Evolutionary conservation across 2,113 vertebrate genomes (phyloP).

Genomic region (Alaudala cheleensis): DNA sequence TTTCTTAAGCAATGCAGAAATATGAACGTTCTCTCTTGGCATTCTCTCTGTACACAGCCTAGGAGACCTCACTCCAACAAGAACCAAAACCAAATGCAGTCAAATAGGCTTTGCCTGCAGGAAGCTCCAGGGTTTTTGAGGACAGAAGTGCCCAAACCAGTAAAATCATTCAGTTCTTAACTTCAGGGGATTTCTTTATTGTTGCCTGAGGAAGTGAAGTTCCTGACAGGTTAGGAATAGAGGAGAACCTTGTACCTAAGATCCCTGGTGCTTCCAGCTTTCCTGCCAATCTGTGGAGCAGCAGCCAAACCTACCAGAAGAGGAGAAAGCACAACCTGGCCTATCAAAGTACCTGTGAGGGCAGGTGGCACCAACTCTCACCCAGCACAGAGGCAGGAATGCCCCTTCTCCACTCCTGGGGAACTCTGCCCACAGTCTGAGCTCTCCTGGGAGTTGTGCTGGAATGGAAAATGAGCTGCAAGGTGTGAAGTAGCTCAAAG

Average conservation of each 20-base stretch:
- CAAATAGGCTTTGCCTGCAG: neutral
- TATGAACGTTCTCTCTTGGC: neutral
- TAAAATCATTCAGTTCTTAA: neutral
- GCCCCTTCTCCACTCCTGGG: neutral
- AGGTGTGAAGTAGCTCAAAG: neutral
- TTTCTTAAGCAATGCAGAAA: neutral
- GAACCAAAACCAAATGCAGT: neutral
- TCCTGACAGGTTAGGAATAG: neutral
- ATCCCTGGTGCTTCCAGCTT: neutral
- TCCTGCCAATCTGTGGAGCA: neutral
- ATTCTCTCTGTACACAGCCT: neutral
- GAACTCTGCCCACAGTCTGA: neutral
- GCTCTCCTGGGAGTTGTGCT: neutral
- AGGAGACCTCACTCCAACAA: neutral
- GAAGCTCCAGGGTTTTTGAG: neutral
- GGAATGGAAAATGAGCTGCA: neutral
- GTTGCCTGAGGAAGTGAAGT: neutral
- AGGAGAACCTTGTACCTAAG: neutral
- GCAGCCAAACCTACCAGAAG: neutral
- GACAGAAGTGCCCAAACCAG: neutral
- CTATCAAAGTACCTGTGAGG: neutral
- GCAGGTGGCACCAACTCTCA: neutral
- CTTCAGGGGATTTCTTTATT: neutral
- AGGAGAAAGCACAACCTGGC: neutral
- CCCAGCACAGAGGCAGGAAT: neutral